Conservation (phyloP, 2,888 invertebrate species). For the Phragmatobia fuliginosa region DNA sequence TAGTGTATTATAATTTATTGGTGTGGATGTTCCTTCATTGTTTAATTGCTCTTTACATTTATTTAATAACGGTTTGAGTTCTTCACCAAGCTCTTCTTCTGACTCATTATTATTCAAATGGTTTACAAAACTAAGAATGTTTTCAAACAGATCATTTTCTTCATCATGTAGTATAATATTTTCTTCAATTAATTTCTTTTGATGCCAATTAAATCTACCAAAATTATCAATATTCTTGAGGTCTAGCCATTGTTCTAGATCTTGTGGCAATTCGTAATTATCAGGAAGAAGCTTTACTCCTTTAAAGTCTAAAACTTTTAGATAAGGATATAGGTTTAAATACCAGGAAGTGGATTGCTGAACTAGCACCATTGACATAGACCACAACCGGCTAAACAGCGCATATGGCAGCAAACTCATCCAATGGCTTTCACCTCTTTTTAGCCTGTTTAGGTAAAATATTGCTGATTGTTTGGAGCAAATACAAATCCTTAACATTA, state of each 20-base stretch:
- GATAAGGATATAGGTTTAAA: conserved; percentile 70
- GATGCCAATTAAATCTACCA: conserved; percentile 74
- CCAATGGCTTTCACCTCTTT: conserved; percentile 85
- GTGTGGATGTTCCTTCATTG: conserved; percentile 17
- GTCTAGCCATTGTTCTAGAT: conserved; percentile 82
- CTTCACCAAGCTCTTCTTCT: conserved; percentile 30
- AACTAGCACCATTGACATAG: conserved; percentile 77
- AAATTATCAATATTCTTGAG: conserved; percentile 77
- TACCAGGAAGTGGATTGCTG: conserved; percentile 85
- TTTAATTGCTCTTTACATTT: conserved; percentile 22
- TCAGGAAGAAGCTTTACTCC: conserved; percentile 82
- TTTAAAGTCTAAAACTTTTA: conserved; percentile 70
- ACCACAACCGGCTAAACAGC: conserved; percentile 85
- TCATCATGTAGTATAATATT: conserved; percentile 59
- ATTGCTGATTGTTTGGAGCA: conserved; percentile 80
- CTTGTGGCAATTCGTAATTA: conserved; percentile 74
- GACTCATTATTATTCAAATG: conserved; percentile 59
- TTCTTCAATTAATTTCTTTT: conserved; percentile 59
- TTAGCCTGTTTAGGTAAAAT: conserved; percentile 83
- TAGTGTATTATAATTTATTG: conserved; percentile 63
- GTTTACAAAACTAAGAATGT: conserved; percentile 71
- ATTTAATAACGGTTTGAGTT: conserved; percentile 23
- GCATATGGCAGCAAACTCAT: conserved; percentile 86
- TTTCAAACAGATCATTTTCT: conserved; percentile 64
- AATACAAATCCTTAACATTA: conserved; percentile 82